phyloP scores from a whole-genome alignment of 2,888 invertebrate species.

The Beris chalybata region DNA sequence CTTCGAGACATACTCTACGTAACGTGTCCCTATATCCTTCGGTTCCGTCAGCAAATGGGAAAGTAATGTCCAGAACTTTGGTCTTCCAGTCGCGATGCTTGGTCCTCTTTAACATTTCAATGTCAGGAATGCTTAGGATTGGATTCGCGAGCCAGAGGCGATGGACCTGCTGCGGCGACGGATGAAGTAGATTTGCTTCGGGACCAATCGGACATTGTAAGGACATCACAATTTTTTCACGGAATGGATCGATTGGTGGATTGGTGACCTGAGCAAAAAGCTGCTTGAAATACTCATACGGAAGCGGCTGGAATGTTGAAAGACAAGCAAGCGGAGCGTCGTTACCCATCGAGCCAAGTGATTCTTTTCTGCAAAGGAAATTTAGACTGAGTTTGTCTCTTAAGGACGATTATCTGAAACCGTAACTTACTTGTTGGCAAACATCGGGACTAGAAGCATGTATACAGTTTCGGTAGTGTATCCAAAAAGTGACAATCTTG shows the following conservation, averaged over 20 bases:
- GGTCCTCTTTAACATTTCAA: slow-evolving; percentile 83
- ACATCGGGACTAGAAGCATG: slow-evolving; percentile 93
- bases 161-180: slow-evolving; percentile 82
- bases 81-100: slow-evolving; percentile 86
- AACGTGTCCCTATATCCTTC: slow-evolving; percentile 79
- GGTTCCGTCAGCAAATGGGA: slow-evolving; percentile 73
- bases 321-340: slow-evolving; percentile 97
- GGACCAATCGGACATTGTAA: slow-evolving; percentile 96
- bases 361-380: slow-evolving; percentile 77
- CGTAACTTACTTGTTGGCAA: slow-evolving; percentile 79
- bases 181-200: slow-evolving; percentile 90
- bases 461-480: slow-evolving; percentile 95
- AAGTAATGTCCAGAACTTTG: slow-evolving; percentile 86
- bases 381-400: neutral
- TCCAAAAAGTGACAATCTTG: slow-evolving; percentile 84
- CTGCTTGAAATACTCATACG: slow-evolving; percentile 98
- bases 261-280: slow-evolving; percentile 99
- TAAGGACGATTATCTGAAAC: neutral
- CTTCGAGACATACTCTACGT: slow-evolving; percentile 76
- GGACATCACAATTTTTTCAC: slow-evolving; percentile 98
- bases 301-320: slow-evolving; percentile 90
- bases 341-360: slow-evolving; percentile 99
- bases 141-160: slow-evolving; percentile 93
- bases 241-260: slow-evolving; percentile 98
- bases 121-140: slow-evolving; percentile 86